Percentiles rank a stretch among this genome's conserved stretches.
These are phyloP conservation scores for Alca torda DNA, from an alignment of 2,797 vertebrate genomes.

Conservation along the genomic window DNA sequence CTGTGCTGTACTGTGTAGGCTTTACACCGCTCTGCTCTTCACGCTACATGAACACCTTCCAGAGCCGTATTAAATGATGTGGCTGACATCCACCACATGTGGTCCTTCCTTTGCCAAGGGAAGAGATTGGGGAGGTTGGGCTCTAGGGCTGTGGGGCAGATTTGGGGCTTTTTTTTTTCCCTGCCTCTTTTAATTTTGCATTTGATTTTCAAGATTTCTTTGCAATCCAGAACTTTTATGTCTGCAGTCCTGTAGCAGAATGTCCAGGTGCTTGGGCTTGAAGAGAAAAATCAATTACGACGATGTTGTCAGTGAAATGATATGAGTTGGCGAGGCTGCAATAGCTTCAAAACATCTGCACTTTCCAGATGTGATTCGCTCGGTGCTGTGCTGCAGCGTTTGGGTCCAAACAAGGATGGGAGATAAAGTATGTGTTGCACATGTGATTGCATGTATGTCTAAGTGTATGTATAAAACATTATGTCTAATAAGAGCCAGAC, in stretches of 20 bases:
- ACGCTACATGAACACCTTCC: background rate
- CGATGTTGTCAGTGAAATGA: background rate
- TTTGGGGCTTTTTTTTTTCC: accelerated
- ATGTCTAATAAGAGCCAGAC: background rate
- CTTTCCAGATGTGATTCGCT: background rate
- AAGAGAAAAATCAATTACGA: background rate
- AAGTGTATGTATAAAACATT: background rate
- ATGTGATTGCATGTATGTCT: background rate
- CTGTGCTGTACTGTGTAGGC: background rate
- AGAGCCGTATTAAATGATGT: background rate
- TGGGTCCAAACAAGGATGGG: background rate
- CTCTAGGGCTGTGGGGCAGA: background rate
- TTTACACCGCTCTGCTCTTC: background rate
- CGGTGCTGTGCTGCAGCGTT: background rate
- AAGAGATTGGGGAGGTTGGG: background rate
- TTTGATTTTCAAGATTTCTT: background rate
- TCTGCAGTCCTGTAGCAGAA: background rate
- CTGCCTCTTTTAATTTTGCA: background rate
- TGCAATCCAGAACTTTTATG: background rate
- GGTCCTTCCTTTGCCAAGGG: background rate
- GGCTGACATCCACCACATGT: background rate
- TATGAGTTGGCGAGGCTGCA: background rate
- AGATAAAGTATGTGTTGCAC: constrained; percentile 44
- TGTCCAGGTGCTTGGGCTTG: constrained; percentile 6
- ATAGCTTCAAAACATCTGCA: background rate